A percentile compares a stretch with the other conserved stretches of the same genome.
phyloP scores from a whole-genome alignment of 2,888 invertebrate genomes.

The Noctua janthe region DNA sequence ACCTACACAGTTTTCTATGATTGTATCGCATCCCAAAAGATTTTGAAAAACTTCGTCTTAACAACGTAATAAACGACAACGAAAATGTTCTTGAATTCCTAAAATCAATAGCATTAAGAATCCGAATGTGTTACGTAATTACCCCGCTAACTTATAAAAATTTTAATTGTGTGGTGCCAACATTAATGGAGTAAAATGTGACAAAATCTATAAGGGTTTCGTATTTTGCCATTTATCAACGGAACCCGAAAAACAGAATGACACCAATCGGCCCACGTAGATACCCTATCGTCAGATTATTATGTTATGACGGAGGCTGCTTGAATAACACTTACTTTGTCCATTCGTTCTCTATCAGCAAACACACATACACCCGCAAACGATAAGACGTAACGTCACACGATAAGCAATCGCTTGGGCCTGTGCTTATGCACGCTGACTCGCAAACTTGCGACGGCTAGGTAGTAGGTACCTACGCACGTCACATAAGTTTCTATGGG shows the following conservation, averaged over 20 bases:
- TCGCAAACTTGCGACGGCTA: not conserved
- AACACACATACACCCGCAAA: not conserved
- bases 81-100: too few species aligned
- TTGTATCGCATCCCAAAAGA: not conserved
- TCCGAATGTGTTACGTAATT: too few species aligned
- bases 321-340: not conserved
- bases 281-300: not conserved
- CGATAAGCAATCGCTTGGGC: not conserved
- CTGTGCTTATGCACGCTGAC: not conserved
- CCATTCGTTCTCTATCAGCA: not conserved
- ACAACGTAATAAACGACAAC: too few species aligned
- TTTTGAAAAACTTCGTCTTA: too few species aligned
- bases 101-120: too few species aligned
- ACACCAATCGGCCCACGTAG: not conserved
- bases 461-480: not conserved
- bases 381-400: not conserved
- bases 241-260: not conserved
- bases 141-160: too few species aligned
- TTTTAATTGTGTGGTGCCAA: too few species aligned
- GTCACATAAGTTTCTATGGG: not conserved
- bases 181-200: not conserved
- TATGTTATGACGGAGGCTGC: not conserved
- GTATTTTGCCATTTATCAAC: not conserved
- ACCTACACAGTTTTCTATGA: not conserved
- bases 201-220: not conserved